A percentile compares a stretch with the other conserved stretches of the same genome.
phyloP scores from a whole-genome alignment of 2,113 vertebrate genomes.

The Jacana jacana region DNA sequence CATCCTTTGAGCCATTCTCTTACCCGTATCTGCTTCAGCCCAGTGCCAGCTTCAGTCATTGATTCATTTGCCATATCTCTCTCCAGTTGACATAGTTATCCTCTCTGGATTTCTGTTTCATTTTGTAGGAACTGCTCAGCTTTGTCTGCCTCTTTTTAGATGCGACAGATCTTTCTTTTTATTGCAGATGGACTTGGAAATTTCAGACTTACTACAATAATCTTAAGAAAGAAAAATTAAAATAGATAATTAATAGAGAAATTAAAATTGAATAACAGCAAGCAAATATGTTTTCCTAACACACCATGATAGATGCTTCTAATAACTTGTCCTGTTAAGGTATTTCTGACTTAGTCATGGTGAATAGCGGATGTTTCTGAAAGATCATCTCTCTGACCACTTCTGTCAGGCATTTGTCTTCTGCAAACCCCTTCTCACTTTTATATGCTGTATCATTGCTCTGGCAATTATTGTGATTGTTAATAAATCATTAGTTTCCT shows the following conservation, averaged over 20 bases:
- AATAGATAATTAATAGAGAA: no score
- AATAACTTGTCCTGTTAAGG: background rate
- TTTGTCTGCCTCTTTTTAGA: background rate
- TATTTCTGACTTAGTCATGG: background rate
- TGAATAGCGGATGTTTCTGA: background rate
- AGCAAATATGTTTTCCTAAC: background rate
- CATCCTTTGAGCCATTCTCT: background rate
- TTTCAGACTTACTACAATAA: background rate
- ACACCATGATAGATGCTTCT: fast-evolving
- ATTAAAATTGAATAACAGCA: background rate
- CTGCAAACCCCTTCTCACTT: background rate
- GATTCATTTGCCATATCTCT: background rate
- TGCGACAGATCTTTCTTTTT: background rate
- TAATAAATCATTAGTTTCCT: background rate
- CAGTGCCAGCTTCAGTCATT: background rate
- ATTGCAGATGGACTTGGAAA: background rate
- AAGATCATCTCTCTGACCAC: background rate
- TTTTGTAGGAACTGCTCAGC: background rate
- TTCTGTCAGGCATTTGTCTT: background rate
- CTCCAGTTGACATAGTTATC: background rate
- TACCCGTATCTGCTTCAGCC: background rate
- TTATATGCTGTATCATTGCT: background rate
- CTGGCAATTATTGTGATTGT: background rate
- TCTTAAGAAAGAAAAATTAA: background rate
- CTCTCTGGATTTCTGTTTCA: background rate